These are phyloP conservation scores for Folsomia manolachei DNA, from an alignment of 2,888 invertebrate species.

Conservation along the genomic window DNA sequence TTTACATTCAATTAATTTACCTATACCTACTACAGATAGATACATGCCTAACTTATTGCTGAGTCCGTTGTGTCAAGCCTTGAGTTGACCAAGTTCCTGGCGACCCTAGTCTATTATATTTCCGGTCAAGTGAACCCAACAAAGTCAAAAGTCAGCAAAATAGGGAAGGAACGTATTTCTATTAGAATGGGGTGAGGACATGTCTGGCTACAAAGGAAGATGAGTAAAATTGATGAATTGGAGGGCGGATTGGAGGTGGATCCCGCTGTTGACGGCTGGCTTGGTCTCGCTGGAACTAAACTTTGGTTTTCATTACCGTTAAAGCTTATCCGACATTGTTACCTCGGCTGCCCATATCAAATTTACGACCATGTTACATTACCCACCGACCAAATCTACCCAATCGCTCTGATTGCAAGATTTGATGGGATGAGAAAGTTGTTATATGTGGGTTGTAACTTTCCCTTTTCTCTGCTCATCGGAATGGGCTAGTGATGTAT, in stretches of 20 bases:
- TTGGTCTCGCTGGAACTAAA: too few relatives aligned
- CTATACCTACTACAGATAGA: too few relatives aligned
- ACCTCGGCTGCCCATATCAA: neutral
- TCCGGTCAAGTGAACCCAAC: neutral
- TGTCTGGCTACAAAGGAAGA: neutral
- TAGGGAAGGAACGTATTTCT: too few relatives aligned
- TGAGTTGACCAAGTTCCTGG: neutral
- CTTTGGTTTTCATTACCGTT: neutral
- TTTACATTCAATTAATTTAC: too few relatives aligned
- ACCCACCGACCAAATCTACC: neutral
- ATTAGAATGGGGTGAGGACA: conserved; percentile 16
- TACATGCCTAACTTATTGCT: too few relatives aligned
- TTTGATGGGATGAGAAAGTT: conserved; percentile 11
- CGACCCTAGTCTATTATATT: neutral
- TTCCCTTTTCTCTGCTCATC: neutral
- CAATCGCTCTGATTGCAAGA: neutral
- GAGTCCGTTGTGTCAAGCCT: neutral
- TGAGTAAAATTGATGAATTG: conserved; percentile 15
- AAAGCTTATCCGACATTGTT: neutral
- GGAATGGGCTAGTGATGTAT: neutral
- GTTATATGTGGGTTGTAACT: conserved; percentile 11
- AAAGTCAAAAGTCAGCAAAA: conserved; percentile 13
- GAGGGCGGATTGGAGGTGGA: conserved; percentile 19
- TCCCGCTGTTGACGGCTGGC: neutral
- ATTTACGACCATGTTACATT: neutral